Conservation (phyloP, 2,113 vertebrate species). For the Semnornis frantzii region DNA sequence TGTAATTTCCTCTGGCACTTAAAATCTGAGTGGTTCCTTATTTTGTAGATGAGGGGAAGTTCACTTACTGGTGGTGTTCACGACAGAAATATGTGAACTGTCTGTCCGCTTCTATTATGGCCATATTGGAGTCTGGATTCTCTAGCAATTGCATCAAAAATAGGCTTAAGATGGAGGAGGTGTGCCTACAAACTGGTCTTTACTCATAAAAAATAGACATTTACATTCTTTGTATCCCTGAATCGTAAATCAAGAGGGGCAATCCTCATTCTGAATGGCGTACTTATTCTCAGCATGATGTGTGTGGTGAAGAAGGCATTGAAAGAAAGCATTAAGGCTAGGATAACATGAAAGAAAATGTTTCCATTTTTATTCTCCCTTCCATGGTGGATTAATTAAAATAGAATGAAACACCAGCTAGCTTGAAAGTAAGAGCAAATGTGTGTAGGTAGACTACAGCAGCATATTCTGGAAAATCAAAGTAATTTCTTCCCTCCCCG, state of each 20-base stretch:
- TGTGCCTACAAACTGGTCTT: slow-evolving; percentile 13
- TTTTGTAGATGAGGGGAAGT: background rate
- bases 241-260: background rate
- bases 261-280: slow-evolving; percentile 11
- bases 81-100: background rate
- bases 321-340: slow-evolving; percentile 21
- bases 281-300: slow-evolving; percentile 24
- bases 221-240: background rate
- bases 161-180: background rate
- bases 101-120: background rate
- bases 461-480: slow-evolving; percentile 18
- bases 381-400: slow-evolving; percentile 35
- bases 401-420: background rate
- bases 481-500: background rate
- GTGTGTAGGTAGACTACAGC: background rate
- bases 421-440: slow-evolving; percentile 40
- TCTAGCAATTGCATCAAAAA: background rate
- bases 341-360: slow-evolving; percentile 31
- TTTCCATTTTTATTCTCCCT: background rate
- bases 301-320: background rate
- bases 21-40: background rate
- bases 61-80: background rate
- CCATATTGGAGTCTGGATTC: background rate
- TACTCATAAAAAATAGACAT: background rate
- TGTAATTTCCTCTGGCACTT: background rate